Percentiles rank a stretch among this genome's conserved stretches.
These are phyloP conservation scores for Pantherophis guttatus DNA, from an alignment of 2,113 vertebrate species.

Conservation along the genomic window DNA sequence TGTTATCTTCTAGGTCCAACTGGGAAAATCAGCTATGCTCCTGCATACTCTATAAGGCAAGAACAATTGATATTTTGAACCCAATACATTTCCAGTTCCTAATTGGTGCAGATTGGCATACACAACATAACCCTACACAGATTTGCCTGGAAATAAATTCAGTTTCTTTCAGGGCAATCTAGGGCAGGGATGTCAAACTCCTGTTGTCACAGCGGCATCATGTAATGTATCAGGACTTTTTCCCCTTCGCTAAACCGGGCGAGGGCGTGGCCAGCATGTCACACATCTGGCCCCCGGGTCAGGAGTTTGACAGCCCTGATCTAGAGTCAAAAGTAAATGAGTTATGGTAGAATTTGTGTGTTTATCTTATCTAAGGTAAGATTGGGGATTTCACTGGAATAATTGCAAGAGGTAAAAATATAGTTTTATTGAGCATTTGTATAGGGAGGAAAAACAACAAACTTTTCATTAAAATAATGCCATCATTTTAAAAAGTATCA, in stretches of 20 bases:
- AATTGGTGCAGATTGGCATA: fast-evolving
- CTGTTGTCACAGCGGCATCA: too few species aligned
- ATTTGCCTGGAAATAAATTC: neutral
- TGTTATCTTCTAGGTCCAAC: neutral
- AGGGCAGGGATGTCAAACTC: too few species aligned
- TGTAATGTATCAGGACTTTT: too few species aligned
- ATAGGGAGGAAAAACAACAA: too few species aligned
- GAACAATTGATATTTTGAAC: neutral
- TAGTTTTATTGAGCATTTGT: too few species aligned
- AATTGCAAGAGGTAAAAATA: neutral
- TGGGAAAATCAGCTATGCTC: neutral
- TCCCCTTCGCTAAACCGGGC: too few species aligned
- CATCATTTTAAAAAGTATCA: neutral
- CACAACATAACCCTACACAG: neutral
- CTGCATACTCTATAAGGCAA: neutral
- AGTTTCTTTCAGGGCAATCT: neutral
- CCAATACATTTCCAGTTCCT: neutral
- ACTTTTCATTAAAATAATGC: neutral
- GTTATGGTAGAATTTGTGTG: neutral
- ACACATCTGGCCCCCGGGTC: too few species aligned
- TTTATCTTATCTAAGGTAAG: neutral
- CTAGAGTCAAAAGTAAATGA: neutral
- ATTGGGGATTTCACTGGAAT: neutral
- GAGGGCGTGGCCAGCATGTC: too few species aligned
- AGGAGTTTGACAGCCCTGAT: too few species aligned